phyloP scores from a whole-genome alignment of 1,140 invertebrate genomes.

The Dendroctonus valens region DNA sequence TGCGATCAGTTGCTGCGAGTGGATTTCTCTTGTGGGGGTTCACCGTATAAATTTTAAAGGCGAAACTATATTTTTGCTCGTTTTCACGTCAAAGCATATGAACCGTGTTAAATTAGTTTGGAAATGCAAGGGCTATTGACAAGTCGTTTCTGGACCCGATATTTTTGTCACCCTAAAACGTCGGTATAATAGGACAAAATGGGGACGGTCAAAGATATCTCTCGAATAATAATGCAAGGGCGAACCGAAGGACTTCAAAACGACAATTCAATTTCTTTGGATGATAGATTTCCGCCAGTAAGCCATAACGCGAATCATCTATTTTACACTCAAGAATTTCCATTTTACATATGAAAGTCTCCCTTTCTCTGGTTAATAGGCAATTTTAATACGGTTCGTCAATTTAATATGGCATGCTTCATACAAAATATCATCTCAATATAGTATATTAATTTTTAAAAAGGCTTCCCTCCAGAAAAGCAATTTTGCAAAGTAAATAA shows the following conservation, averaged over 20 bases:
- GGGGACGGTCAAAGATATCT: conserved; percentile 41
- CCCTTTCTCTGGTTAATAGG: too few species aligned
- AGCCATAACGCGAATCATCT: conserved; percentile 5
- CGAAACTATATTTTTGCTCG: conserved; percentile 25
- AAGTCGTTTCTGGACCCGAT: conserved; percentile 36
- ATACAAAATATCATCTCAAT: conserved; percentile 11
- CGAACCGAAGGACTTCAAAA: conserved; percentile 31
- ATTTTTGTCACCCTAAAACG: conserved; percentile 43
- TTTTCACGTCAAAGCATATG: conserved; percentile 24
- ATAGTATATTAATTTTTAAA: conserved; percentile 18
- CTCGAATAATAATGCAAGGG: conserved; percentile 42
- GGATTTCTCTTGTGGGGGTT: conserved; percentile 18
- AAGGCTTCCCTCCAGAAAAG: conserved; percentile 23
- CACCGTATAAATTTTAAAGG: conserved; percentile 33
- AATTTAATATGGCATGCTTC: neutral
- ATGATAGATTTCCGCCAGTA: conserved; percentile 40
- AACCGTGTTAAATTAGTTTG: conserved; percentile 44
- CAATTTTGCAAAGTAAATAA: conserved; percentile 28
- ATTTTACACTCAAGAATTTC: too few species aligned
- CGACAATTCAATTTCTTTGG: conserved; percentile 44
- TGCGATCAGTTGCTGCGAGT: conserved; percentile 30
- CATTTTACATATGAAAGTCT: too few species aligned
- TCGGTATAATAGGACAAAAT: conserved; percentile 39
- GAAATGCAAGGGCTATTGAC: conserved; percentile 40
- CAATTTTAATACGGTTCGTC: too few species aligned